Percentiles rank a stretch among this genome's conserved stretches.
Conservation (phyloP, 2,888 invertebrate genomes). For the Drosophila birchii region DNA sequence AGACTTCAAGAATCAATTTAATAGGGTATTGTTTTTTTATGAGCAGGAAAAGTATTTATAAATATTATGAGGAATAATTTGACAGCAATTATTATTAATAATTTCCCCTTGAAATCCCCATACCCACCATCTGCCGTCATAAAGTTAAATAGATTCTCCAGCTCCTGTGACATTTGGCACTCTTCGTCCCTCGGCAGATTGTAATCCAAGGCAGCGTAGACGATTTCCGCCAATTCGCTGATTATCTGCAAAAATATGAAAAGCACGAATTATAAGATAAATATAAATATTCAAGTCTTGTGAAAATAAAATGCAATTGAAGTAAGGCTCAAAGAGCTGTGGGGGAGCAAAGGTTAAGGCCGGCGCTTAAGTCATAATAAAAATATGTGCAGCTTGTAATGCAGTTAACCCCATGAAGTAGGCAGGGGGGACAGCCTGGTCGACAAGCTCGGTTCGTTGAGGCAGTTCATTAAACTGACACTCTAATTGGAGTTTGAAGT, state of each 20-base stretch:
- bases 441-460: constrained; percentile 17
- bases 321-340: background rate
- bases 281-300: constrained; percentile 16
- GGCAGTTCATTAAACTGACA: constrained; percentile 80
- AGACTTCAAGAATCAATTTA: background rate
- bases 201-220: constrained; percentile 96
- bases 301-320: constrained; percentile 18
- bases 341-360: constrained; percentile 50
- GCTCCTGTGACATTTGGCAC: constrained; percentile 92
- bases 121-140: constrained; percentile 91
- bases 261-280: constrained; percentile 1
- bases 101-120: background rate
- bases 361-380: constrained; percentile 28
- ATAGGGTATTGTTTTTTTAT: background rate
- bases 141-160: constrained; percentile 93
- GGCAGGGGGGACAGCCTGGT: background rate
- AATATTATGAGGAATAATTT: background rate
- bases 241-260: constrained; percentile 88
- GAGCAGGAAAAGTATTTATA: background rate
- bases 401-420: constrained; percentile 20
- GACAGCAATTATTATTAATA: background rate
- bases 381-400: constrained; percentile 26
- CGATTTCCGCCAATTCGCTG: constrained; percentile 91
- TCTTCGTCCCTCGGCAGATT: constrained; percentile 94
- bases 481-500: constrained; percentile 79